Conservation (phyloP, 2,888 invertebrate species). For the Athripsodes cinereus region DNA sequence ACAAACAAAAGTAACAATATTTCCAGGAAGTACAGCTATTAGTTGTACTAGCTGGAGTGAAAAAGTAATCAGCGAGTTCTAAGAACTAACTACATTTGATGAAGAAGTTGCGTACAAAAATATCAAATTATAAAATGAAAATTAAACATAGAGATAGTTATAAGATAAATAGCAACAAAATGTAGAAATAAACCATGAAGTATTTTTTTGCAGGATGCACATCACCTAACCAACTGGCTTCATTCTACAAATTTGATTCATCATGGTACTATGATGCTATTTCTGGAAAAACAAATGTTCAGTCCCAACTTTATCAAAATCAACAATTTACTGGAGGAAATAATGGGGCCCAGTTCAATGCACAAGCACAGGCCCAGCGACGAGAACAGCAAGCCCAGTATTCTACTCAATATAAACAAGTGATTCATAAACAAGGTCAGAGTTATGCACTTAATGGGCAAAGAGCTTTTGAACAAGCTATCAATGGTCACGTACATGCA, state of each 20-base stretch:
- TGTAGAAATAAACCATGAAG: too few relatives aligned
- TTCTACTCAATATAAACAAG: slow-evolving; percentile 12
- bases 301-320: slow-evolving; percentile 11
- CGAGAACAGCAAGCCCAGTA: slow-evolving; percentile 11
- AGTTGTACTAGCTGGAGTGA: too few relatives aligned
- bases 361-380: background rate
- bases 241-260: slow-evolving; percentile 56
- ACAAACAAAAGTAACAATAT: too few relatives aligned
- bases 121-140: too few relatives aligned
- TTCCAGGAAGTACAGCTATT: too few relatives aligned
- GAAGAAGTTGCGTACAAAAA: too few relatives aligned
- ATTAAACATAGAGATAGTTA: too few relatives aligned
- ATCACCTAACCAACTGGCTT: slow-evolving; percentile 49
- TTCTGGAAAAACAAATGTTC: slow-evolving; percentile 29
- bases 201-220: slow-evolving; percentile 43
- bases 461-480: slow-evolving; percentile 21
- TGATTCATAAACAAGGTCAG: slow-evolving; percentile 7
- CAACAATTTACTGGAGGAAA: slow-evolving; percentile 3
- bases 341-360: slow-evolving; percentile 3
- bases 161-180: too few relatives aligned
- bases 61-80: too few relatives aligned
- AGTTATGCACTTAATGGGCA: slow-evolving; percentile 18
- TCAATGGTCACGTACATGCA: slow-evolving; percentile 31
- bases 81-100: too few relatives aligned
- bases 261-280: slow-evolving; percentile 54